A percentile compares a stretch with the other conserved stretches of the same genome.
Conservation (phyloP, 2,113 vertebrate species). For the Trichechus manatus region DNA sequence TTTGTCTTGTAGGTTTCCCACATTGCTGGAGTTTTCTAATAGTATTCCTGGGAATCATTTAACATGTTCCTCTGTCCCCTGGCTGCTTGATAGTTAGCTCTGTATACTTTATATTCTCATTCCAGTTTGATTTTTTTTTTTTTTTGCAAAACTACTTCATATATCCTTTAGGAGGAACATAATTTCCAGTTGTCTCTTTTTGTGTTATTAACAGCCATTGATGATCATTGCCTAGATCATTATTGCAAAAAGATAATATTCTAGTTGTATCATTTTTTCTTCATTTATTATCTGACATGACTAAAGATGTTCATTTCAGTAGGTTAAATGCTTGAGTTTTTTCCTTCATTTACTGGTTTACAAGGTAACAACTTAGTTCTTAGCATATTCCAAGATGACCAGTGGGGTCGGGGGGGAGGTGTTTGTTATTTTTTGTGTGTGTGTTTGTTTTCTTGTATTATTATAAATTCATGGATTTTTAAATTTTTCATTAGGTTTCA, state of each 20-base stretch:
- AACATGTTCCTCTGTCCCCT: background rate
- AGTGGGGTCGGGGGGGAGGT: background rate
- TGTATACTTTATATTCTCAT: background rate
- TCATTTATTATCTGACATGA: background rate
- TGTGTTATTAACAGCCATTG: background rate
- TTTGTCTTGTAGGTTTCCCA: background rate
- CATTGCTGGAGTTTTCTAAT: background rate
- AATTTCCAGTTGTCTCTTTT: background rate
- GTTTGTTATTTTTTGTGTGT: background rate
- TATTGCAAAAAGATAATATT: background rate
- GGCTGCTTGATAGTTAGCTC: background rate
- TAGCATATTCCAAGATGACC: background rate
- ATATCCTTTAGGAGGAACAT: background rate
- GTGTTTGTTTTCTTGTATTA: background rate
- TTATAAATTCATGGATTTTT: background rate
- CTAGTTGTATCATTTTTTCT: background rate
- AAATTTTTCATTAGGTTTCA: background rate
- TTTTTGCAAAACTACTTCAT: background rate
- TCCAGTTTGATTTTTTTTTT: background rate
- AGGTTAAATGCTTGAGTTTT: background rate
- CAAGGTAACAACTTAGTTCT: background rate
- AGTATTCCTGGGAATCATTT: background rate
- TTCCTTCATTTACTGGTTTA: background rate
- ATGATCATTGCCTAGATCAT: background rate
- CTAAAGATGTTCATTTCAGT: background rate